Evolutionary conservation across 53 echinoderm and acorn worm species (phyloP), one percentile per base, ranked within the genome.

Genomic region (Henricia sp.): DNA sequence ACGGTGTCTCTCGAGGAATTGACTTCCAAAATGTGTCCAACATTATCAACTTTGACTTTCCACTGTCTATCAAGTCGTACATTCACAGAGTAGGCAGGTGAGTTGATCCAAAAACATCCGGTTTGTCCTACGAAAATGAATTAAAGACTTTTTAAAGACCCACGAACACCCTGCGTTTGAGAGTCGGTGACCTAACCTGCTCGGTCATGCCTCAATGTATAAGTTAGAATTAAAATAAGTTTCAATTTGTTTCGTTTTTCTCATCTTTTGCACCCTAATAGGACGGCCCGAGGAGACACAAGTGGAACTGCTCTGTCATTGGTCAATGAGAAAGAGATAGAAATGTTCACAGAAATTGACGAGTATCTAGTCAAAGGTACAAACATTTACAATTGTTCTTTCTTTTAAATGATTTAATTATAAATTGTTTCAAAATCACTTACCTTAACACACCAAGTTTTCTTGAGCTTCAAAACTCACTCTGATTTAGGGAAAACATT

Each of bases 31-130:
- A 99, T 52, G 99, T 99, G 0, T 72, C 89, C 26, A 99, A 99
- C 83, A 92, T 99, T 11, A 68, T 99, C 72, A 99, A 99, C 86
- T 99, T 99, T 99, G 99, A 99, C 48, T 99, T 99, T 59, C 99
- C 99, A 59, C 66, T 50, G 28, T 68, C 90, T 3, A 68, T 93
- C 37, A 92, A 99, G 37, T 77, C 92, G 16, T 99, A 99, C 67
- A 95, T 99, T 56, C 99, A 99, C 82, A 88, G 94, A 84, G 99
- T 99, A 30, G 99, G 99, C 53, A 99, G 99, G 99, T 99, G 65
- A 30, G 89, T 60, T n/a, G n/a, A n/a, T n/a, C n/a, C n/a, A n/a
- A n/a, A n/a, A n/a, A n/a, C n/a, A n/a, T n/a, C n/a, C n/a, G n/a
- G n/a, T n/a, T n/a, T n/a, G n/a, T n/a, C n/a, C n/a, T n/a, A n/a